Conservation (phyloP, 2,797 vertebrate genomes). For the Sparus aurata region DNA sequence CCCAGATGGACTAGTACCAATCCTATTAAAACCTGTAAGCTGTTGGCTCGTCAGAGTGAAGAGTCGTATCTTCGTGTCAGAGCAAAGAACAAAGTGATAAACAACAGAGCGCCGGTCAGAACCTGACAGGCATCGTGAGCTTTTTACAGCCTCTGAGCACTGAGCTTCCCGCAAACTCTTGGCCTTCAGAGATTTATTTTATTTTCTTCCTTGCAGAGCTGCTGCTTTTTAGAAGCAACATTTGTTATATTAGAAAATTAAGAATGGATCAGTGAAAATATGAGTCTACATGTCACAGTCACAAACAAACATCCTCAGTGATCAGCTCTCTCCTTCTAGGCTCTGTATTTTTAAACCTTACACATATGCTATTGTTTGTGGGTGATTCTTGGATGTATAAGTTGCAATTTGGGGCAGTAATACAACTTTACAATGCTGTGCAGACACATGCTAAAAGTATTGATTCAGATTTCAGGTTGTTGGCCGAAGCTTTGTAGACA, state of each 20-base stretch:
- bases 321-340: neutral
- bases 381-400: slow-evolving; percentile 4
- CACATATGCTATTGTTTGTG: neutral
- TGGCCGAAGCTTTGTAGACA: neutral
- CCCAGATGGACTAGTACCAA: slow-evolving; percentile 47
- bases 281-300: neutral
- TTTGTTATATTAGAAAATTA: neutral
- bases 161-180: neutral
- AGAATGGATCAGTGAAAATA: neutral
- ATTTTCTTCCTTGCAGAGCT: neutral
- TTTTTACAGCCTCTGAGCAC: neutral
- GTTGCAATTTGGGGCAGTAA: slow-evolving; percentile 4
- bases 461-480: neutral
- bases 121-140: slow-evolving; percentile 1
- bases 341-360: neutral
- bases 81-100: slow-evolving; percentile 36
- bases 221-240: neutral
- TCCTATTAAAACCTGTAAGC: slow-evolving; percentile 52
- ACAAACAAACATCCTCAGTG: neutral
- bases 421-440: neutral
- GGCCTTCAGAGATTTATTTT: neutral
- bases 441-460: neutral
- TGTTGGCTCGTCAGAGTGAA: slow-evolving; percentile 28
- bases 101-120: neutral
- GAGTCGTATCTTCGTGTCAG: slow-evolving; percentile 18